Base-by-base conservation (phyloP, 2,888 invertebrate genomes). In the Rugalucina vietnamica region DNA sequence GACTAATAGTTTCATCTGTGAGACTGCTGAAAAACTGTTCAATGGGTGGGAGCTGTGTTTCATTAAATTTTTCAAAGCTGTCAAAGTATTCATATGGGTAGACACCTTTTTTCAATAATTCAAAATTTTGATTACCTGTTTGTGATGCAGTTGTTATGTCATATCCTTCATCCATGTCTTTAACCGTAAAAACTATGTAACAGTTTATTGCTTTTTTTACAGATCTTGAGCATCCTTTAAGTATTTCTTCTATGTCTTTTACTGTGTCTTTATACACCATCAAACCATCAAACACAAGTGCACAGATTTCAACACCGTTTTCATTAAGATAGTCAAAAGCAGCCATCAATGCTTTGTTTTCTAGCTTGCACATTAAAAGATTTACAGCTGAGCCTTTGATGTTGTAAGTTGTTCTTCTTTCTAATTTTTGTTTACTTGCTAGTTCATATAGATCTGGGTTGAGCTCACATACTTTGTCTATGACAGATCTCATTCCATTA, bases 231-330 rank as follows among this genome's bases (percentile, higher is more conserved):
- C 77, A 65, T 34, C 69, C 70, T 69, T 77, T 36, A 39, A 77
- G 77, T 24, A 69, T 65, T 43, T 76, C 27, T 24, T 57, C 60
- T 36, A 39, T 57, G 27, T 29, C 37, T 21, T 43, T 43, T 12
- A 74, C 74, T n/a, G 32, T 37, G 27, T 76, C 43, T 39, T 76
- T 76, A 65, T 76, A 60, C 57, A 65, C 54, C 76, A 76, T 76
- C n/a, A 65, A 29, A 5, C 65, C 74, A 34, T 76, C 76, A 60
- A 76, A 76, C 60, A 76, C 76, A 36, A 57, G 65, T 36, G 60
- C 65, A 27, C 60, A 29, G 21, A 76, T 32, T 29, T 69, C 69
- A 5, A 29, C 69, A 5, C 69, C 69, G 69, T 12, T 69, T 69
- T 69, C 24, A 27, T 60, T 60, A n/a, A 60, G 60, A 29, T 60